A percentile compares a stretch with the other conserved stretches of the same genome.
These are phyloP conservation scores for Coregonus sp. DNA, from an alignment of 2,797 vertebrate genomes.

Conservation along the genomic window DNA sequence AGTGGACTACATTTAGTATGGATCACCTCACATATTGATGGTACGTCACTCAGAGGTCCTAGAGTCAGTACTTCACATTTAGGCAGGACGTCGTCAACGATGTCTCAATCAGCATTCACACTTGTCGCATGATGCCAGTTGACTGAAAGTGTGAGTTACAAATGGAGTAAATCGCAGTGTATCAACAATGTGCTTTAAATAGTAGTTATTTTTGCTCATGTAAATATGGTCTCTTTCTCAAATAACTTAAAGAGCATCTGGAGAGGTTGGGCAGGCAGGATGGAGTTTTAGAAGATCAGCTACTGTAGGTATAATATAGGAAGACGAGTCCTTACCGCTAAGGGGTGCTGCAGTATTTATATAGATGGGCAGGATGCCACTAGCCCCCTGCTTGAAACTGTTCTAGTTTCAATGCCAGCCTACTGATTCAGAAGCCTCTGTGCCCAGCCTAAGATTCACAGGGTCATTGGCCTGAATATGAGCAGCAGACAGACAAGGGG, in stretches of 20 bases:
- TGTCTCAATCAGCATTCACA: background rate
- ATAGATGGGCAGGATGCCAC: no score
- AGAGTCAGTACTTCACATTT: background rate
- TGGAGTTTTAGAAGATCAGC: background rate
- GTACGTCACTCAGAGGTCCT: background rate
- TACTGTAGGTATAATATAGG: no score
- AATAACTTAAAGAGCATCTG: background rate
- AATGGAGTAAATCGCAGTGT: slow-evolving; percentile 1
- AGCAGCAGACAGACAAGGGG: background rate
- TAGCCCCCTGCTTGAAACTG: background rate
- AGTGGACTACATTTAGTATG: background rate
- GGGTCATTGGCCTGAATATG: background rate
- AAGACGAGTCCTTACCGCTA: no score
- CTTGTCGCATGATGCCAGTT: no score
- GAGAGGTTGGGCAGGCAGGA: background rate
- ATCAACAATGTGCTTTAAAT: background rate
- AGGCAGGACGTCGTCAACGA: background rate
- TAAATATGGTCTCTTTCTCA: background rate
- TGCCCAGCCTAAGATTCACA: background rate
- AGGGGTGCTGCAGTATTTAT: no score
- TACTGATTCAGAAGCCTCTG: background rate
- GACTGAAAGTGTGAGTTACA: background rate
- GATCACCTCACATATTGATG: no score
- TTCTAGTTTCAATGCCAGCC: no score
- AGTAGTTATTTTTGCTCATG: background rate